A percentile compares a stretch with the other conserved stretches of the same genome.
These are phyloP conservation scores for Cyprinodon tularosa DNA, from an alignment of 2,113 vertebrate species.

Conservation along the genomic window DNA sequence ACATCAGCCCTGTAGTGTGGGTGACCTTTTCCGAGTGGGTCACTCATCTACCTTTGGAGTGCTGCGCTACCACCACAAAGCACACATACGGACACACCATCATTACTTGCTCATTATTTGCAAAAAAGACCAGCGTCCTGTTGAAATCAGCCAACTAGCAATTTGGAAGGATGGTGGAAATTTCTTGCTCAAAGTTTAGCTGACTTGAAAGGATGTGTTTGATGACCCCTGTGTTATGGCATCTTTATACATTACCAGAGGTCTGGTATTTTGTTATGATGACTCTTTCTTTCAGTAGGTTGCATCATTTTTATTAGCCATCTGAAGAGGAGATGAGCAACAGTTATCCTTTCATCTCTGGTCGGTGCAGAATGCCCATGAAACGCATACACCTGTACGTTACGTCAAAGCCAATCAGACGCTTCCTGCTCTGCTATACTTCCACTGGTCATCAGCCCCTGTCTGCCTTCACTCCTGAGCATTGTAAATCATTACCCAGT, in stretches of 20 bases:
- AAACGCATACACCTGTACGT: constrained; percentile 31
- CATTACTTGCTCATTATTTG: constrained; percentile 14
- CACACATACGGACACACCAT: constrained; percentile 1
- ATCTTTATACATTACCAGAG: constrained; percentile 7
- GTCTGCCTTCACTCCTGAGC: constrained; percentile 31
- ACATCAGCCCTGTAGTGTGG: constrained; percentile 75
- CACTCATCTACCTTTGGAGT: constrained; percentile 78
- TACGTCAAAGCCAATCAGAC: constrained; percentile 57
- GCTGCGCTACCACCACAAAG: constrained; percentile 6
- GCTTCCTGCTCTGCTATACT: constrained; percentile 27
- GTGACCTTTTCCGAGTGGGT: constrained; percentile 79
- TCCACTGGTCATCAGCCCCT: not conserved
- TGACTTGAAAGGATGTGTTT: constrained; percentile 26
- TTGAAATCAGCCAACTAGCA: constrained; percentile 45
- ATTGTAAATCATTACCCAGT: constrained; percentile 59
- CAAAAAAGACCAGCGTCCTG: constrained; percentile 20
- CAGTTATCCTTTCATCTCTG: constrained; percentile 59
- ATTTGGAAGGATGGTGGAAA: constrained; percentile 25
- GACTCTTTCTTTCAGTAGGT: constrained; percentile 59
- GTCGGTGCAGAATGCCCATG: constrained; percentile 56
- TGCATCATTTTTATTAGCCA: constrained; percentile 69
- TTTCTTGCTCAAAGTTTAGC: constrained; percentile 19
- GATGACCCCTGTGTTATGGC: constrained; percentile 9
- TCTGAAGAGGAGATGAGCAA: constrained; percentile 48
- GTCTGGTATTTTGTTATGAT: constrained; percentile 36